Conservation (phyloP, 30 jellyfish, hydroid and myxozoan species). For the Aurelia sp. region DNA sequence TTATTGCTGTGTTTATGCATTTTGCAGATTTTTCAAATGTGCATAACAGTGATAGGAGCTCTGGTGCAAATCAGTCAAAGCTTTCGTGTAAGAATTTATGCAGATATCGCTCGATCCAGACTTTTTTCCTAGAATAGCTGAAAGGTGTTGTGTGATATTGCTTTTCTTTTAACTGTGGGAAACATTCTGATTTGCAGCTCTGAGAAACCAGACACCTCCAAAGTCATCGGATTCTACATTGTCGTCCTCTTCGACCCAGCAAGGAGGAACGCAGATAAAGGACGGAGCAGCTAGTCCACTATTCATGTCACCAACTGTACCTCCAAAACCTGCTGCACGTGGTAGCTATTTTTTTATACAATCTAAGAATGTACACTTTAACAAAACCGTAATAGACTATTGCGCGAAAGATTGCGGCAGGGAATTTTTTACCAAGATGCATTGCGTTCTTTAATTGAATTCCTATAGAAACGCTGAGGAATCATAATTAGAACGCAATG, state of each 20-base stretch:
- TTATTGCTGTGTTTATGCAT: too few relatives aligned
- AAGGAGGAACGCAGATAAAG: constrained; percentile 1
- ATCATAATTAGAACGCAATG: too few relatives aligned
- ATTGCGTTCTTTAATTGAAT: too few relatives aligned
- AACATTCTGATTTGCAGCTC: constrained; percentile 10
- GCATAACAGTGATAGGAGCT: too few relatives aligned
- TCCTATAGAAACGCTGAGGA: too few relatives aligned
- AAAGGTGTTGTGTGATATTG: background rate
- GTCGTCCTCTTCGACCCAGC: constrained; percentile 13
- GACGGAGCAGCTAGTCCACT: constrained; percentile 16
- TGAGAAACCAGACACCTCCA: constrained; percentile 43
- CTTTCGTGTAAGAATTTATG: too few relatives aligned
- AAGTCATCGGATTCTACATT: constrained; percentile 16
- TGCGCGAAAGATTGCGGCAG: too few relatives aligned
- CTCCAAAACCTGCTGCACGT: constrained; percentile 18
- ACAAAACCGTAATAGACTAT: background rate
- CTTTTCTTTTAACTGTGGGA: background rate
- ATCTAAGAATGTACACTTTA: background rate
- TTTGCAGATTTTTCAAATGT: too few relatives aligned
- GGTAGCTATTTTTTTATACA: background rate
- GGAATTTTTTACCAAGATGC: too few relatives aligned
- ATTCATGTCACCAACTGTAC: constrained; percentile 28
- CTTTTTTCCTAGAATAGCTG: too few relatives aligned
- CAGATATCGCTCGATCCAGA: too few relatives aligned
- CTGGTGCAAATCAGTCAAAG: too few relatives aligned